Base-by-base conservation (phyloP, 2,888 invertebrate species). In the Saturnia pavonia region DNA sequence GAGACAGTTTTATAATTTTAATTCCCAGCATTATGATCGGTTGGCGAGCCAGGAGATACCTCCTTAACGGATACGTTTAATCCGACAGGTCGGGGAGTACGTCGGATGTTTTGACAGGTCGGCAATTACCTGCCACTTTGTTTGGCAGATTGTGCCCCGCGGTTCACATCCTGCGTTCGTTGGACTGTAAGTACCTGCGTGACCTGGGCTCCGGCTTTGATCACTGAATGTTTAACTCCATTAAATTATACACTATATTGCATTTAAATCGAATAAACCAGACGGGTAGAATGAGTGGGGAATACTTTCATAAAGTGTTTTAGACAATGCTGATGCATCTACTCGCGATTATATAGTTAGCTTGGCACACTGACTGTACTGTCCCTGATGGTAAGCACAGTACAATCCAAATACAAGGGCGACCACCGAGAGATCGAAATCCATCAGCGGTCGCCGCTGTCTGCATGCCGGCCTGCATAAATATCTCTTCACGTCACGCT, bases 91-190 rank as follows among this genome's bases (percentile, higher is more conserved):
- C 80, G 80, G 78, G 75, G 78, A 67, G 71, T 78, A 81, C 81
- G 85, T 90, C 88, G 90, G 91, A 90, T 91, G 91, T 93, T 93
- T 91, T 93, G 93, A 93, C 94, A 92, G 86, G 82, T 72, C 72
- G 75, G 84, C 93, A 92, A 93, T 93, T 91, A 91, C 89, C 90
- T 90, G 91, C 82, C 89, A 88, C 85, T 87, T 86, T 83, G 86
- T 84, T 85, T 82, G 84, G 85, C 81, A 84, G 84, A 77, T 75
- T 78, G 82, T 77, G 82, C 82, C 80, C 77, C 77, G 71, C 71
- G 85, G 71, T 69, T 72, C 72, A 72, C 72, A 72, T 72, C 72
- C 72, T 72, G 67, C 67, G 71, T 54, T 63, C 65, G 65, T 54
- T 34, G 65, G 65, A 51, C 65, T 48, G 43, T 22, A 51, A 9